Evolutionary conservation across 2,113 vertebrate species (phyloP), one percentile per base, ranked within the genome.

Genomic region (Glaucomys volans): DNA sequence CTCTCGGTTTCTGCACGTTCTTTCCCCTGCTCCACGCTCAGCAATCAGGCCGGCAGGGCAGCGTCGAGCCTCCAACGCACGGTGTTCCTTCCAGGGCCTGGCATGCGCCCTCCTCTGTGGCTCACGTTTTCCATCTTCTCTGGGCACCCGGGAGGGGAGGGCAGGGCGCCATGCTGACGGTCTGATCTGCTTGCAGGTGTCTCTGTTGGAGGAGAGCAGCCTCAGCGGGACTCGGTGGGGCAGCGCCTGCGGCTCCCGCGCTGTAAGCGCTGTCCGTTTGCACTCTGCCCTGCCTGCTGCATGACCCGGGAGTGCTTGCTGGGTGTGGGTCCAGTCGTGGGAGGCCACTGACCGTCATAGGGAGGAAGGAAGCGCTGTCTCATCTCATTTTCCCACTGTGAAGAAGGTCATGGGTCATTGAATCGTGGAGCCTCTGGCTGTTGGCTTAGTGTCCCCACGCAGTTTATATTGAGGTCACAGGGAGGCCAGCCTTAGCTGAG

Each of bases 191-290:
- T 98, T 96, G 11, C 97, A 99, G 99, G 99, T 97, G 0, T 98
- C 99, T 37, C 79, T 98, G 75, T 98, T 98, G n/a, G 99, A 99
- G 28, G 99, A 99, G 77, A 96, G 98, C 89, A 44, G 98, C 81
- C 98, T 98, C 95, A 94, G 97, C 1, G 98, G 98, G 86, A 98
- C 98, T 13, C 98, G 98, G 12, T 97, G 99, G 83, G 97, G 98
- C 97, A 93, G 98, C 52, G 97, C 98, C 96, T 98, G 98, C 92
- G 97, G 97, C 94, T 98, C 98, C 82, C 98, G 95, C 0, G 98
- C 98, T 98, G 99, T 99, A 99, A 99, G 97, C 64, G 9, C 90
- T 97, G 96, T 90, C 93, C 91, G 40, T 80, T 88, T 95, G 80
- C 54, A 1, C 13, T 2, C 5, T 20, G 74, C 32, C 57, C 85